phyloP scores from a whole-genome alignment of 2,888 invertebrate genomes.

The Hydrotaea cyrtoneurina region DNA sequence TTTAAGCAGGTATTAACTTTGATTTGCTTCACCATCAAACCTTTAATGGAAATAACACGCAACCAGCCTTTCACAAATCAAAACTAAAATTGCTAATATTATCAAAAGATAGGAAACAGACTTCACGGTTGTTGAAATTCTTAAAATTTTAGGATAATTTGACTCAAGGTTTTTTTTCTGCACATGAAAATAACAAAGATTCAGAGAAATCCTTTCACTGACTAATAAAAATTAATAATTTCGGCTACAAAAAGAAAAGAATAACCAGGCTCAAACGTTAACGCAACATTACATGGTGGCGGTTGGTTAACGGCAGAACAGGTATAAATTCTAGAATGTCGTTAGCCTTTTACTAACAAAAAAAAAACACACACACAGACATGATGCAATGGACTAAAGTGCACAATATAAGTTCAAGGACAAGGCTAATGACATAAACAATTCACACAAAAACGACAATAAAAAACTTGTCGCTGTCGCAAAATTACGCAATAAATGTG shows the following conservation, averaged over 20 bases:
- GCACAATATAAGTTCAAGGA: slow-evolving; percentile 15
- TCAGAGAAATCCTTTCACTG: slow-evolving; percentile 42
- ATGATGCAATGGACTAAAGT: slow-evolving; percentile 10
- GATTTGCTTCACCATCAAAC: not conserved
- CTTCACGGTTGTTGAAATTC: not conserved
- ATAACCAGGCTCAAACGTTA: not conserved
- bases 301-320: slow-evolving; percentile 10
- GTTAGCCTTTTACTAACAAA: too few species aligned
- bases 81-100: not conserved
- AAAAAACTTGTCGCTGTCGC: slow-evolving; percentile 15
- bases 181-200: not conserved
- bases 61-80: not conserved
- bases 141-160: not conserved
- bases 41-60: not conserved
- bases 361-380: not conserved
- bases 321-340: slow-evolving; percentile 10
- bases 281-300: slow-evolving; percentile 23
- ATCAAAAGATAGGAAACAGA: not conserved
- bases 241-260: not conserved
- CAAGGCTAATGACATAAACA: slow-evolving; percentile 25
- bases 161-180: not conserved
- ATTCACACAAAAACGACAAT: slow-evolving; percentile 10
- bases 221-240: slow-evolving; percentile 28
- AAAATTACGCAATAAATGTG: slow-evolving; percentile 10
- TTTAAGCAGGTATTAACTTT: not conserved